These are phyloP conservation scores for Peromyscus leucopus DNA, from an alignment of 2,113 vertebrate species.

Conservation along the genomic window DNA sequence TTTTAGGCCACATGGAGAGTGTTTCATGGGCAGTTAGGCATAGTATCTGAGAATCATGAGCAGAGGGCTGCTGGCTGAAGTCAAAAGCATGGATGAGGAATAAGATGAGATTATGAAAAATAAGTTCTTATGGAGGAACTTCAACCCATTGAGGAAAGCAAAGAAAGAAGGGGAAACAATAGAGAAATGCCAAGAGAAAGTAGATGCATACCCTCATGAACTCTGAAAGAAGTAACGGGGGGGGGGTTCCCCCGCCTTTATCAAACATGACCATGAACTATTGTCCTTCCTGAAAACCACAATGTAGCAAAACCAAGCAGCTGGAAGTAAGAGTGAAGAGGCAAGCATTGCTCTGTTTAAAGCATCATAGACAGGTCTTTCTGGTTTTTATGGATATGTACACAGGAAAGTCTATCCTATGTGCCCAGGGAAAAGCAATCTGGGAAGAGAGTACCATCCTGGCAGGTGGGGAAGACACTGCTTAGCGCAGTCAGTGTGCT, in stretches of 20 bases:
- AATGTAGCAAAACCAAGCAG: neutral
- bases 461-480: rapidly evolving
- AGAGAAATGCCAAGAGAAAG: neutral
- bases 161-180: neutral
- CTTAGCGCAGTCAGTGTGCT: neutral
- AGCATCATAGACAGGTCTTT: neutral
- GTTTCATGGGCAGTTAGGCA: neutral
- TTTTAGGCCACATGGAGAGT: neutral
- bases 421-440: neutral
- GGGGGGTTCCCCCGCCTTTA: neutral
- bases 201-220: neutral
- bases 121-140: neutral
- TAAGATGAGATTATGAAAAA: neutral
- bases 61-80: neutral
- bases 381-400: neutral
- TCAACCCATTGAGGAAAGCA: neutral
- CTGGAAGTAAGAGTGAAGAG: neutral
- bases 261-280: neutral
- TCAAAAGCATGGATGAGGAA: neutral
- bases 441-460: neutral
- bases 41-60: neutral
- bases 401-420: neutral
- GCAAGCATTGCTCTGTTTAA: neutral
- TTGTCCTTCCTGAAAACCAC: neutral
- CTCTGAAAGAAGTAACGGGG: neutral